Conservation (phyloP, 2,797 vertebrate species). For the Acanthurus tractus region DNA sequence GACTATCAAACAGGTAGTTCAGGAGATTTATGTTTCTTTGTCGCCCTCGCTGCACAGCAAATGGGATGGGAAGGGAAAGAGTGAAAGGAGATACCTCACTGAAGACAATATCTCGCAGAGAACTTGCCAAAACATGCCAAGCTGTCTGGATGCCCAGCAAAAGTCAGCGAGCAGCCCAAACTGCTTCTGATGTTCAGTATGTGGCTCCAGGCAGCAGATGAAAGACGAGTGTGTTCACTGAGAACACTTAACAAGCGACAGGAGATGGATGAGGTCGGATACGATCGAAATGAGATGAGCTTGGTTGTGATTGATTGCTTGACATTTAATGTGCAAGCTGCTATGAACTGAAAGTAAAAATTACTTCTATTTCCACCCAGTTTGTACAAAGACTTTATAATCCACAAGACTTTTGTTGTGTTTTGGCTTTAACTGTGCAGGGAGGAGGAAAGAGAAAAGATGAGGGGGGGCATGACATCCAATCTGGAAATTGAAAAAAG, state of each 20-base stretch:
- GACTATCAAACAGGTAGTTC: slow-evolving; percentile 75
- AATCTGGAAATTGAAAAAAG: neutral
- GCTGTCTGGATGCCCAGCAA: slow-evolving; percentile 18
- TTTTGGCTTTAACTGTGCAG: neutral
- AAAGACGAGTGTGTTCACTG: slow-evolving; percentile 15
- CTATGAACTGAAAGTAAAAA: neutral
- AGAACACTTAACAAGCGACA: slow-evolving; percentile 17
- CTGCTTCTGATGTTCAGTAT: neutral
- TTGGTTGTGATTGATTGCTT: neutral
- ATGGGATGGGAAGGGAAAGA: slow-evolving; percentile 45
- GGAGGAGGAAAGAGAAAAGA: neutral
- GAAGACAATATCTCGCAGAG: slow-evolving; percentile 58
- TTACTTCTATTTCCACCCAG: neutral
- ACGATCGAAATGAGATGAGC: neutral
- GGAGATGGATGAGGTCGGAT: slow-evolving; percentile 20
- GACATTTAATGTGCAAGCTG: neutral
- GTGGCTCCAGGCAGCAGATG: slow-evolving; percentile 25
- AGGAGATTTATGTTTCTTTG: slow-evolving; percentile 74
- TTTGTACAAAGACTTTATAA: neutral
- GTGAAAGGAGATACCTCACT: slow-evolving; percentile 69
- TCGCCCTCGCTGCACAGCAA: slow-evolving; percentile 51
- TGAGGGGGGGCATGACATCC: too few species aligned
- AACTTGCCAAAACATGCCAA: slow-evolving; percentile 65
- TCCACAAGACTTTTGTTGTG: neutral
- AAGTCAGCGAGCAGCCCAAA: slow-evolving; percentile 8